Base-by-base conservation (phyloP, 2,797 vertebrate species). In the Sebastes itinus region DNA sequence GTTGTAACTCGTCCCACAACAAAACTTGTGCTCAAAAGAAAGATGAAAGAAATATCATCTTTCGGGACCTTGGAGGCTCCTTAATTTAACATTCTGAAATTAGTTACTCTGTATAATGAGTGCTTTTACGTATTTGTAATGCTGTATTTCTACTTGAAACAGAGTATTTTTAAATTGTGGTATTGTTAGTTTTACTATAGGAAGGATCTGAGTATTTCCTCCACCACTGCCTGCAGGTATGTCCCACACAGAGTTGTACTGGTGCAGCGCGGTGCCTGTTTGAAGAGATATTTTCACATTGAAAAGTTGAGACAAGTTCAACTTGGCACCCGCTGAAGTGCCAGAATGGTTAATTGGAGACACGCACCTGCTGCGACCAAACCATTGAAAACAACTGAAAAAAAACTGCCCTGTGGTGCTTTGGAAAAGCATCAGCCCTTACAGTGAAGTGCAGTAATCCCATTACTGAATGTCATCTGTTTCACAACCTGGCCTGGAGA, bases 281-380 rank as follows among this genome's bases (percentile, higher is more conserved):
- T 76, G 55, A 42, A 65, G 23, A 81, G 11, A 30, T 5, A 12
- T 35, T 75, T 69, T 22, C 23, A 32, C 33, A 13, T 4, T 70
- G 49, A 69, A 60, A 70, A 35, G 54, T 54, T 72, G 23, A 71
- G 49, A 80, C 46, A 69, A 42, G 58, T 46, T 75, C 1, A 56
- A 76, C 52, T 60, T 81, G 78, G 65, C 59, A 67, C 22, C 30
- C 4, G 6, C 18, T 59, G 38, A 71, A 60, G 60, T 35, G 54
- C 72, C 35, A 58, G 27, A 73, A 11, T 38, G 0, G 8, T 73
- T 73, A 58, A 82, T 35, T 69, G 74, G 74, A 77, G 42, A 72
- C 46, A n/a, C 8, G 4, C 56, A 82, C 66, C 54, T 65, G 28
- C 72, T 72, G 72, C 1, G 56, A 76, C 49, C 62, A 23, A 67